Evolutionary conservation across 2,888 invertebrate species (phyloP).

Genomic region (Pedicia rivosa): DNA sequence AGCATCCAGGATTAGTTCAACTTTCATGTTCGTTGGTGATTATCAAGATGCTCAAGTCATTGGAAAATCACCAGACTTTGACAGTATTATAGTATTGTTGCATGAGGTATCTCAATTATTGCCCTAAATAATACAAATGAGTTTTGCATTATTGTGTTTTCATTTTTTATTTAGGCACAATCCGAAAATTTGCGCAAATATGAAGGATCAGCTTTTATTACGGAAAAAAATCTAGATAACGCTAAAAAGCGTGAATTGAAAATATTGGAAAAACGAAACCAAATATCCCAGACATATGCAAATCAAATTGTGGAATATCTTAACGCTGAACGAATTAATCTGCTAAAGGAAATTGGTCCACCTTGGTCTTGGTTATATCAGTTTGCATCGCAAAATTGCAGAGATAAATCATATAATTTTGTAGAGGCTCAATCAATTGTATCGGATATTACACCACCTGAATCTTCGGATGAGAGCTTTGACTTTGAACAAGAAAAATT

Average conservation of each 20-base stretch:
- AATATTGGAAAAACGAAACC: conserved; percentile 7
- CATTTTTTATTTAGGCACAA: too few relatives aligned
- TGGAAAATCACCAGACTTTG: conserved; percentile 14
- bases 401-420: conserved; percentile 16
- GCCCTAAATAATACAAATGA: too few relatives aligned
- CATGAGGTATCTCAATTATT: conserved; percentile 14
- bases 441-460: conserved; percentile 11
- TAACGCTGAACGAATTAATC: conserved; percentile 12
- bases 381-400: conserved; percentile 13
- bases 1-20: conserved; percentile 8
- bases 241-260: conserved; percentile 11
- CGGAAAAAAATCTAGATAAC: conserved; percentile 9
- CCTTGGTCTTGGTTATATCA: conserved; percentile 19
- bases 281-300: conserved; percentile 6
- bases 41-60: conserved; percentile 10
- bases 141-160: too few relatives aligned
- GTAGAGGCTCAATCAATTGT: conserved; percentile 13
- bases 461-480: conserved; percentile 12
- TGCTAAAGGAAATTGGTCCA: conserved; percentile 14
- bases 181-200: conserved; percentile 10
- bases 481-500: conserved; percentile 11
- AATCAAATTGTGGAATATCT: conserved; percentile 7
- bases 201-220: conserved; percentile 11
- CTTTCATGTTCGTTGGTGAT: conserved; percentile 10
- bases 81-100: conserved; percentile 15